Conservation (phyloP, 2,888 invertebrate genomes). For the Cantharis nigra region DNA sequence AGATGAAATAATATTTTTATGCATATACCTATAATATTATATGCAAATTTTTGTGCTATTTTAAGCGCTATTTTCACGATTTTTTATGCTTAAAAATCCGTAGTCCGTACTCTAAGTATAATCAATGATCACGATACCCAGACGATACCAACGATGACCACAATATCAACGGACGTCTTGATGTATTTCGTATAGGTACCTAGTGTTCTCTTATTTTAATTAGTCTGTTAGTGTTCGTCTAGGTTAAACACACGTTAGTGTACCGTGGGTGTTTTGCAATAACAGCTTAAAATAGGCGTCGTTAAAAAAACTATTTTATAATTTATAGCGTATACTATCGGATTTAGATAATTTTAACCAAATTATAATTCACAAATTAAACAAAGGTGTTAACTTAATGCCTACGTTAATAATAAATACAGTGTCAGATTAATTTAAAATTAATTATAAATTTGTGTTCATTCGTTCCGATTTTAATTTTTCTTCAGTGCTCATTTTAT, state of each 20-base stretch:
- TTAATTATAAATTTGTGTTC: not conserved
- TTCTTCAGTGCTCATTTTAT: not conserved
- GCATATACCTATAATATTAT: no score
- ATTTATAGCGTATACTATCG: not conserved
- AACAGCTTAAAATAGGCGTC: not conserved
- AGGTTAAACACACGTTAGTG: slow-evolving; percentile 43
- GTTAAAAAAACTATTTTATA: not conserved
- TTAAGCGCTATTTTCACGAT: no score
- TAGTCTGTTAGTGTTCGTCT: slow-evolving; percentile 40
- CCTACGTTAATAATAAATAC: not conserved
- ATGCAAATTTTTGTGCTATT: no score
- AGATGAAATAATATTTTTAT: no score
- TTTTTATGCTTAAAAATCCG: no score
- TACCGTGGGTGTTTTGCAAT: slow-evolving; percentile 10
- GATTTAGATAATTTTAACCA: not conserved
- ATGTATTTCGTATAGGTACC: not conserved
- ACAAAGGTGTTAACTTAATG: not conserved
- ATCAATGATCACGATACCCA: no score
- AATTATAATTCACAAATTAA: not conserved
- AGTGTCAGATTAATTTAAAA: not conserved
- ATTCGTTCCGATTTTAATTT: not conserved
- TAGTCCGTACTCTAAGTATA: no score
- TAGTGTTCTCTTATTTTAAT: slow-evolving; percentile 20
- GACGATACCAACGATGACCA: not conserved
- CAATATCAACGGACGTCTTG: not conserved